Conservation (phyloP, 2,797 vertebrate species). For the Premnoplex brunnescens region DNA sequence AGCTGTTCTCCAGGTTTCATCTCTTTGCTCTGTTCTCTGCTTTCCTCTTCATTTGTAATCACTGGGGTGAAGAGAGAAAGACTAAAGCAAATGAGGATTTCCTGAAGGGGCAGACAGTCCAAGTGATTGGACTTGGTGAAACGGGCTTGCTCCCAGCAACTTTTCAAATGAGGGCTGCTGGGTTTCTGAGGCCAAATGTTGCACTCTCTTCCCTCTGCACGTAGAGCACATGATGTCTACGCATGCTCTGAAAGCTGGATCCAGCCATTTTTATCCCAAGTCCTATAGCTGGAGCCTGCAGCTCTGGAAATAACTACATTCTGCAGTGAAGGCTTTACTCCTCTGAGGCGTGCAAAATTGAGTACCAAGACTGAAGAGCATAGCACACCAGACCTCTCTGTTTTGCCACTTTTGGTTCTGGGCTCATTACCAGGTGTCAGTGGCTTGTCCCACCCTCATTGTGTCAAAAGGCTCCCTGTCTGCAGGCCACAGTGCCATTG, state of each 20-base stretch:
- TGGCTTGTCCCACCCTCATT: not conserved
- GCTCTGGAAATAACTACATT: not conserved
- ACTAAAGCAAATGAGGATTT: slow-evolving; percentile 3
- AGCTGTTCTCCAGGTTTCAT: slow-evolving; percentile 37
- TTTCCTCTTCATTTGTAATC: slow-evolving; percentile 34
- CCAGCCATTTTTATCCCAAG: not conserved
- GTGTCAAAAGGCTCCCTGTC: not conserved
- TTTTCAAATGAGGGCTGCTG: not conserved
- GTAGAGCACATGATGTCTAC: not conserved
- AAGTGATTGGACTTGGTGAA: slow-evolving; percentile 16
- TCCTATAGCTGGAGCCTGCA: not conserved
- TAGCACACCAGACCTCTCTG: fast-evolving
- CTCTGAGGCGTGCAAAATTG: not conserved
- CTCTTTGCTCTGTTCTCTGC: slow-evolving; percentile 12
- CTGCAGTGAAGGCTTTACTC: not conserved
- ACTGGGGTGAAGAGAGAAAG: not conserved
- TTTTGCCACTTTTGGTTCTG: not conserved
- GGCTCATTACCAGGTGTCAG: fast-evolving
- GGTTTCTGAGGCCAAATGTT: not conserved
- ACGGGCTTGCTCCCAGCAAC: not conserved
- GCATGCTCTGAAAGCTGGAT: not conserved
- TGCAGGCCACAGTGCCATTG: not conserved
- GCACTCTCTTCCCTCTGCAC: not conserved
- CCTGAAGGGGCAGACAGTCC: slow-evolving; percentile 21
- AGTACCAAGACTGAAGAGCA: not conserved